Evolutionary conservation across 64 coral and sea anemone species (phyloP).

Genomic region (Porites lutea): DNA sequence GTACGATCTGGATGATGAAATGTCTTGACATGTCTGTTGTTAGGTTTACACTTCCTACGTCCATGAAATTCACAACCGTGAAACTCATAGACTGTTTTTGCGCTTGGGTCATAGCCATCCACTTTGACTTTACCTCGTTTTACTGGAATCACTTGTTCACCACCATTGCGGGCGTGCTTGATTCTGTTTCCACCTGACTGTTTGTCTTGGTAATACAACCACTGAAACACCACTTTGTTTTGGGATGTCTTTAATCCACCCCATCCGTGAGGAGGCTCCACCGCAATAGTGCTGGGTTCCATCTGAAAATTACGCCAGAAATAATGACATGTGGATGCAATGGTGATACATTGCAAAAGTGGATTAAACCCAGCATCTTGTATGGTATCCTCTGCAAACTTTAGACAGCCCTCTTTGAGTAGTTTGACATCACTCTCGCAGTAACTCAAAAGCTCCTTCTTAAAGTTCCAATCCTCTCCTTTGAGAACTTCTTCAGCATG

Average conservation of each 20-base stretch:
- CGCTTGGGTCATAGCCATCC: not conserved
- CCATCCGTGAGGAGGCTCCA: conserved; percentile 18
- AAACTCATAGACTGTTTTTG: not conserved
- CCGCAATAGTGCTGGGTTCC: not conserved
- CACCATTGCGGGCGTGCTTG: not conserved
- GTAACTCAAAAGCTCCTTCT: not conserved
- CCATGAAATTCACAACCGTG: conserved; percentile 33
- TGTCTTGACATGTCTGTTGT: not conserved
- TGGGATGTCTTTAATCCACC: not conserved
- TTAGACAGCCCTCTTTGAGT: not conserved
- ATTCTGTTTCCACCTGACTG: not conserved
- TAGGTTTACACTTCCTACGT: not conserved
- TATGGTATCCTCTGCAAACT: not conserved
- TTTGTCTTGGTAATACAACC: not conserved
- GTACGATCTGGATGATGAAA: not conserved
- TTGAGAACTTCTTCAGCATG: not conserved
- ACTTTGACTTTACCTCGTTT: not conserved
- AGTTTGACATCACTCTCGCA: not conserved
- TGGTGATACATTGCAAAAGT: conserved; percentile 26
- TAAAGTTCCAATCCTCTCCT: not conserved
- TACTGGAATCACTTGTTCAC: not conserved
- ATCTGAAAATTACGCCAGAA: not conserved
- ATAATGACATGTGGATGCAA: not conserved
- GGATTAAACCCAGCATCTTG: not conserved
- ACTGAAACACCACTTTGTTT: not conserved